These are phyloP conservation scores for Diceros bicornis DNA, from an alignment of 2,797 vertebrate genomes.

Conservation along the genomic window DNA sequence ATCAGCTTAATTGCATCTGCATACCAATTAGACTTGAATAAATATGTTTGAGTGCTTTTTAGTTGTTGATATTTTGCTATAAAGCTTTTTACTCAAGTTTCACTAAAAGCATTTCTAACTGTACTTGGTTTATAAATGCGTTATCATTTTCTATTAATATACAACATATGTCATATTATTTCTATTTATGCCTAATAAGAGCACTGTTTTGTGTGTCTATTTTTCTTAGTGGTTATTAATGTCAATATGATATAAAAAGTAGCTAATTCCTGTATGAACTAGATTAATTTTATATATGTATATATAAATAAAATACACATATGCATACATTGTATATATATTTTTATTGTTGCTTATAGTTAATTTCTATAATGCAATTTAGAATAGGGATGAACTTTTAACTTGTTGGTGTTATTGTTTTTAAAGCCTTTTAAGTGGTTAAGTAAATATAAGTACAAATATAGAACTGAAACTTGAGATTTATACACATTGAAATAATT, in stretches of 20 bases:
- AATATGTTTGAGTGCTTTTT: conserved; percentile 70
- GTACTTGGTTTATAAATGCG: conserved; percentile 41
- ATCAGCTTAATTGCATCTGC: conserved; percentile 87
- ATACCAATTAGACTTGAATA: conserved; percentile 88
- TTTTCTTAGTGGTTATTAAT: conserved; percentile 44
- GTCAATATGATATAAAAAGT: not conserved
- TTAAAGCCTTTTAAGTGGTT: conserved; percentile 42
- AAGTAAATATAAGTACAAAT: not conserved
- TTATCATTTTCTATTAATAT: conserved; percentile 51
- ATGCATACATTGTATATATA: not conserved
- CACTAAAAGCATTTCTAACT: conserved; percentile 41
- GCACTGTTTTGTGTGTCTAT: not conserved
- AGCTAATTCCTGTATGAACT: not conserved
- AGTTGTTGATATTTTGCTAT: conserved; percentile 61
- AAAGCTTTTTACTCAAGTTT: conserved; percentile 62
- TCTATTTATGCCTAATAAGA: conserved; percentile 26
- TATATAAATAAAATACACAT: not conserved
- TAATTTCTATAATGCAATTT: not conserved
- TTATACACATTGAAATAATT: conserved; percentile 5
- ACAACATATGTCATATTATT: not conserved
- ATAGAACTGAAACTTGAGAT: not conserved
- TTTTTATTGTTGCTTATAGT: not conserved
- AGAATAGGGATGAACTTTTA: conserved; percentile 34
- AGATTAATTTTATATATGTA: not conserved
- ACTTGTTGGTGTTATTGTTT: not conserved